These are phyloP conservation scores for Calameuta pallipes DNA, from an alignment of 2,888 invertebrate species.

Conservation along the genomic window DNA sequence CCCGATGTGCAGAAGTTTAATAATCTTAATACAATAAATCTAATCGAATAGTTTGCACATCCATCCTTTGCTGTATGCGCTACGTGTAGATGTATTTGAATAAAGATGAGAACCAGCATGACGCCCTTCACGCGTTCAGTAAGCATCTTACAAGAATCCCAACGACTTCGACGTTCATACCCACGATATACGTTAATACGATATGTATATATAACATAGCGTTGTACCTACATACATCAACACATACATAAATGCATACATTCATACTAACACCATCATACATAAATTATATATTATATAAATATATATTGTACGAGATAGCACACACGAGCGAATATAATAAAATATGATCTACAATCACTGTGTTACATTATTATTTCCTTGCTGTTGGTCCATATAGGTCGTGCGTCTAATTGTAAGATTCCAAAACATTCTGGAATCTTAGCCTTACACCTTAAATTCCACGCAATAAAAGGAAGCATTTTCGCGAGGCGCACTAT, in stretches of 20 bases:
- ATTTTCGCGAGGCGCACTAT: no score
- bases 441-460: no score
- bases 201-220: slow-evolving; percentile 36
- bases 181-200: slow-evolving; percentile 48
- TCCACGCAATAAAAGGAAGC: no score
- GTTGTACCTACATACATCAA: slow-evolving; percentile 39
- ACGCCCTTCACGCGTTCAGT: slow-evolving; percentile 24
- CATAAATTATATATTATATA: slow-evolving; percentile 34
- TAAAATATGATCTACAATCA: slow-evolving; percentile 34
- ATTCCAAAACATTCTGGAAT: no score
- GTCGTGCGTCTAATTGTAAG: no score
- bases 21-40: neutral
- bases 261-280: no score
- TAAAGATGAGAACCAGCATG: slow-evolving; percentile 20
- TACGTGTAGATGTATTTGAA: slow-evolving; percentile 13
- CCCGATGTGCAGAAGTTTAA: neutral
- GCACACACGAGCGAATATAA: slow-evolving; percentile 48
- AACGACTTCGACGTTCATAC: slow-evolving; percentile 48
- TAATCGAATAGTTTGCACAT: slow-evolving; percentile 20
- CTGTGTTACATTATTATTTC: no score
- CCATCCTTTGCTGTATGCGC: slow-evolving; percentile 15
- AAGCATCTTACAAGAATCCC: slow-evolving; percentile 23
- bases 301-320: slow-evolving; percentile 52
- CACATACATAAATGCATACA: slow-evolving; percentile 33
- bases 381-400: no score